Evolutionary conservation across 2,888 invertebrate genomes (phyloP), one percentile per base, ranked within the genome.

Genomic region (Nomada hirtipes): DNA sequence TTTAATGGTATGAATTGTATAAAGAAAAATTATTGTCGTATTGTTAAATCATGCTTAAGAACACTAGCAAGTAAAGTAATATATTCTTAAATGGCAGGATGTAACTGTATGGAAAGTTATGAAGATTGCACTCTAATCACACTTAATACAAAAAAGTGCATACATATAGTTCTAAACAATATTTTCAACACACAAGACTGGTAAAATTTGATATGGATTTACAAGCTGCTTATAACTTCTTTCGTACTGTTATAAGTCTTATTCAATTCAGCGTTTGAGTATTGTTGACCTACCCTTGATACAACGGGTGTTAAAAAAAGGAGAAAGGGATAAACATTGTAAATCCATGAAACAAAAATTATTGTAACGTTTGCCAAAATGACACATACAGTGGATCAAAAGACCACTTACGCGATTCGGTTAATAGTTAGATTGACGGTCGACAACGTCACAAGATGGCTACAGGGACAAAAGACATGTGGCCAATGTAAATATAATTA

Each of bases 361-460:
- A 86, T 82, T 81, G 76, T 85, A 88, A 89, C 76, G 76, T 87
- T 75, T 85, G 84, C 86, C 85, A 90, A 89, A 91, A 86, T 90
- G 89, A 91, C 89, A 92, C 91, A 93, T 89, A 91, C 91, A 92
- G 93, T 93, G 93, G 93, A 88, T 93, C 92, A 84, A 91, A 91
- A 89, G 90, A 92, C 93, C 95, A 97, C 97, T 97, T 97, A 97
- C 97, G 97, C 97, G 95, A 97, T 97, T 95, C 97, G 96, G 96
- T 97, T 97, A 96, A 97, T 96, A 95, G 97, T 97, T 95, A 97
- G 97, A 96, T 97, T 97, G 96, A 97, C 97, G 95, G 97, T 96
- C 94, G 97, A 97, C 95, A 97, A 97, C 95, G 97, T 97, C 97
- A 97, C 97, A 96, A 97, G 97, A 96, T 97, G 97, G 97, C 97